Base-by-base conservation (phyloP, 2,797 vertebrate species). In the Tangara arthus region DNA sequence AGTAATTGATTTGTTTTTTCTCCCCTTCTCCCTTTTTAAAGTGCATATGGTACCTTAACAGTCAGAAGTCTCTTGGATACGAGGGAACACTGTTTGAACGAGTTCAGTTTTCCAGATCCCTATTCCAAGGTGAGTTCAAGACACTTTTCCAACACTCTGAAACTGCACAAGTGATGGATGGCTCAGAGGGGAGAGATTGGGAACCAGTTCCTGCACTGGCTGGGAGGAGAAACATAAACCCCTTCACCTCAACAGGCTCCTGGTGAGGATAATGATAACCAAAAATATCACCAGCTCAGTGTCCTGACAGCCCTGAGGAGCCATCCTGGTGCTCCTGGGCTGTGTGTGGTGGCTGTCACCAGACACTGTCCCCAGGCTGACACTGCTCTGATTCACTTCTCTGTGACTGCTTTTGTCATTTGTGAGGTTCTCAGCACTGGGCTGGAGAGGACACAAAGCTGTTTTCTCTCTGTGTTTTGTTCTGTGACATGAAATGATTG, bases 81-180 rank as follows among this genome's bases (percentile, higher is more conserved):
- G 2, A 98, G 99, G 97, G 99, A 99, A 90, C 99, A 99, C 97
- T 99, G 99, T 97, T 96, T 99, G 97, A 99, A 99, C 6, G 99
- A 99, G 97, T 99, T 99, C 98, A 99, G 98, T 98, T 99, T 99
- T 96, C 99, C 99, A 32, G 99, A 99, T 88, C 99, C 99, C 86
- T 99, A 99, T 95, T 99, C 99, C 72, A 99, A 99, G 98, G 99
- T 99, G 97, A 98, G 98, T 95, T 80, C 32, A 41, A 66, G 61
- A 47, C 26, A 1, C 20, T 70, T 80, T 32, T 57, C 69, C 32
- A 11, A 1, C 78, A 6, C 70, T 82, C 75, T 87, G 35, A 16
- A 49, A 13, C 57, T 19, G 24, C 34, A 1, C 44, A 59, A 41
- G 37, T 24, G 37, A 7, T 22, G 50, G 28, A 15, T 27, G 52